Percentiles rank a stretch among this genome's conserved stretches.
phyloP scores from a whole-genome alignment of 2,113 vertebrate genomes.

The Cebidichthys violaceus region DNA sequence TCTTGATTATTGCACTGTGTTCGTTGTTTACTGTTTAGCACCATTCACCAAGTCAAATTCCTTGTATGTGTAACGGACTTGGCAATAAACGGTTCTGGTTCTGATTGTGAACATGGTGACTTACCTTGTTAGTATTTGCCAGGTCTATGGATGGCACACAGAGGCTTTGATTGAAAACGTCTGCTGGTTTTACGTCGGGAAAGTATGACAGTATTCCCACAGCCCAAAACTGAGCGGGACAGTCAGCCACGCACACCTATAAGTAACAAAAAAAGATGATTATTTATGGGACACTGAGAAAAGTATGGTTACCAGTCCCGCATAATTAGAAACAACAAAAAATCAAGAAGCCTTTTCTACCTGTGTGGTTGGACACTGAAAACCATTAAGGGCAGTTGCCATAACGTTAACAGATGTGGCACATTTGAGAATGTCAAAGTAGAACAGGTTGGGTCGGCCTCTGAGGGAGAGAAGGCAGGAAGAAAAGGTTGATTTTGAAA shows the following conservation, averaged over 20 bases:
- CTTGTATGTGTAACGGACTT: too few relatives aligned
- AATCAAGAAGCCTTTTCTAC: slow-evolving; percentile 62
- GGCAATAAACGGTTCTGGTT: too few relatives aligned
- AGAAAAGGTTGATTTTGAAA: neutral
- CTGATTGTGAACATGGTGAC: neutral
- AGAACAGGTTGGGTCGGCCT: slow-evolving; percentile 83
- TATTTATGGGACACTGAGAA: neutral
- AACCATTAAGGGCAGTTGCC: slow-evolving; percentile 77
- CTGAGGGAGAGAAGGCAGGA: slow-evolving; percentile 69
- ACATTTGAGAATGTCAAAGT: slow-evolving; percentile 89
- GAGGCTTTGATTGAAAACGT: slow-evolving; percentile 57
- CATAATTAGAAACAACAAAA: neutral
- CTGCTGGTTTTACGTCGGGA: accelerated
- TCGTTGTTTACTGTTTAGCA: too few relatives aligned
- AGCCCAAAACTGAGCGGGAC: slow-evolving; percentile 67
- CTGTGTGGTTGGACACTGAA: slow-evolving; percentile 91
- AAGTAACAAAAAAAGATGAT: neutral
- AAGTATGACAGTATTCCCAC: accelerated
- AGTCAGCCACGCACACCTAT: slow-evolving; percentile 88
- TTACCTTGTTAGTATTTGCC: slow-evolving; percentile 47
- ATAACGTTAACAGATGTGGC: slow-evolving; percentile 79
- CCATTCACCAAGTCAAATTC: too few relatives aligned
- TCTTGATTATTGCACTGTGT: too few relatives aligned
- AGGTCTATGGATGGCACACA: slow-evolving; percentile 84
- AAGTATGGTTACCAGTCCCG: neutral